phyloP scores from a whole-genome alignment of 2,113 vertebrate species.

The Natator depressus region DNA sequence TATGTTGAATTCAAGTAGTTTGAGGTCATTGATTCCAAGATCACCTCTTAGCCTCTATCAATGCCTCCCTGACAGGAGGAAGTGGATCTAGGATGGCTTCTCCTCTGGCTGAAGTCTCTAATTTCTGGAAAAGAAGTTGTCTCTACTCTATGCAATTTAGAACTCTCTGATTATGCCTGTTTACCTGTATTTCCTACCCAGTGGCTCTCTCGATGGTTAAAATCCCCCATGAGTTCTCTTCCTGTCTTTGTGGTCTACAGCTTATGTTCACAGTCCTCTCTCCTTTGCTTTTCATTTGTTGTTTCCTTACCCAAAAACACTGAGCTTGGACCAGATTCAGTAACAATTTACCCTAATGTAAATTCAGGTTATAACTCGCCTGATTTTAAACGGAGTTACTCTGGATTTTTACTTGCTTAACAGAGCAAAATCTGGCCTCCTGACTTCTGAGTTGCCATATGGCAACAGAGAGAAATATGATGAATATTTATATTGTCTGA shows the following conservation, averaged over 20 bases:
- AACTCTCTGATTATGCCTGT: not conserved
- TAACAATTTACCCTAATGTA: not conserved
- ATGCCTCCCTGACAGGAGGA: not conserved
- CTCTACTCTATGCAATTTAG: not conserved
- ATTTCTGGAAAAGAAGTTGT: not conserved
- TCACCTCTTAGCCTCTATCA: not conserved
- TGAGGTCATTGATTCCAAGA: not conserved
- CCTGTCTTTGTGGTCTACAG: not conserved
- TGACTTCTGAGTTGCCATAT: not conserved
- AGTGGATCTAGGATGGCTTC: not conserved
- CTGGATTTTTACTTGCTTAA: not conserved
- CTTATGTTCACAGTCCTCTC: not conserved
- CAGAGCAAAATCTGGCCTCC: not conserved
- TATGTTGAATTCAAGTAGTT: not conserved
- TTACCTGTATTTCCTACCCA: not conserved
- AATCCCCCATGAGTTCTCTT: not conserved
- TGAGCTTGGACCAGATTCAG: not conserved
- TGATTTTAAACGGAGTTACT: not conserved
- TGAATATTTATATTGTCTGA: not conserved
- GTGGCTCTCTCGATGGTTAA: not conserved
- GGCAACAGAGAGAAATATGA: not conserved
- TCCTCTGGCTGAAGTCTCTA: not conserved
- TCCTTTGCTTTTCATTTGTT: not conserved
- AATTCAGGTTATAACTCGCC: not conserved
- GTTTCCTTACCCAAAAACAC: not conserved